Conservation (phyloP, 2,888 invertebrate genomes). For the Acanthoscelides obtectus region DNA sequence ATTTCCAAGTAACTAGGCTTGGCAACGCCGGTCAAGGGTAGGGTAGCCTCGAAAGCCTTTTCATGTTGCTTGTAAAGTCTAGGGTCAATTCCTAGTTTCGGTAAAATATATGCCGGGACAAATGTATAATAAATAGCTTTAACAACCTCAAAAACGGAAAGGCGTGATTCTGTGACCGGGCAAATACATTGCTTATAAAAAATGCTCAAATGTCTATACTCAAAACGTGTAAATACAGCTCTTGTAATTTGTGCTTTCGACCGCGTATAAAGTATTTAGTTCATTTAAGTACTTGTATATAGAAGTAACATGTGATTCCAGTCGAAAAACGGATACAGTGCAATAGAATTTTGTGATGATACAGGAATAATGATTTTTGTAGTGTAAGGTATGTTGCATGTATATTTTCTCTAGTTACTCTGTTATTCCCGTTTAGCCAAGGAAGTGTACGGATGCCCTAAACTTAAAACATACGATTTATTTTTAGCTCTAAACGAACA, state of each 20-base stretch:
- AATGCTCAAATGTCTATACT: not conserved
- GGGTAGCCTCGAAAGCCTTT: not conserved
- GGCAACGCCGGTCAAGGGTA: not conserved
- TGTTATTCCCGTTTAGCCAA: not conserved
- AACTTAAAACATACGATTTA: too few relatives aligned
- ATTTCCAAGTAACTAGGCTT: not conserved
- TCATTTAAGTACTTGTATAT: not conserved
- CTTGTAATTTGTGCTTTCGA: not conserved
- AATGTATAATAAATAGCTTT: not conserved
- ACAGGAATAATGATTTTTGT: not conserved
- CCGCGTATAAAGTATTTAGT: not conserved
- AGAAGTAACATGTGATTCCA: not conserved
- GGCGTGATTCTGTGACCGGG: not conserved
- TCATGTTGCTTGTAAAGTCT: not conserved
- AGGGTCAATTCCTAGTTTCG: not conserved
- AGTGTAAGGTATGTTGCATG: not conserved
- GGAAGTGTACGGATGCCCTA: not conserved
- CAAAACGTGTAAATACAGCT: not conserved
- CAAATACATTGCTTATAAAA: not conserved
- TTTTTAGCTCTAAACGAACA: not conserved
- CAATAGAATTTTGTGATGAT: not conserved
- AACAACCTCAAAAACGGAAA: not conserved
- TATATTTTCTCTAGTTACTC: not conserved
- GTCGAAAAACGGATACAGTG: not conserved
- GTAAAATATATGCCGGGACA: not conserved